Conservation (phyloP, 2,888 invertebrate species). For the Stomorhina lunata region DNA sequence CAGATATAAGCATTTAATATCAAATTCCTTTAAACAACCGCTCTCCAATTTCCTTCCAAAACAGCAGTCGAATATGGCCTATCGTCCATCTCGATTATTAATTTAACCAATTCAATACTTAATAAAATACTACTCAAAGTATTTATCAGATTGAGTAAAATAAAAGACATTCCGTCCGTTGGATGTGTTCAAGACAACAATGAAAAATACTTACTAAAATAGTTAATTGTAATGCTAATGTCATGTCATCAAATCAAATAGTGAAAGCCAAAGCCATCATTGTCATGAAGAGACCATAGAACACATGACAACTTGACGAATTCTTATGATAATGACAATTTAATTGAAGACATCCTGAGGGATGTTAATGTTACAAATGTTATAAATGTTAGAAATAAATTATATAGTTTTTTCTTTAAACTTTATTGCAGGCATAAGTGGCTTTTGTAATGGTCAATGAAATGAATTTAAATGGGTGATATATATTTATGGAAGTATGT, state of each 20-base stretch:
- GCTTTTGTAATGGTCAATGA: no score
- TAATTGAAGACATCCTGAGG: conserved; percentile 13
- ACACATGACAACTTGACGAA: not conserved
- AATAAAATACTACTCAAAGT: conserved; percentile 15
- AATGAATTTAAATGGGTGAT: no score
- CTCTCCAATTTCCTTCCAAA: not conserved
- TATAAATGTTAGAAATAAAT: not conserved
- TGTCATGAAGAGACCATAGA: not conserved
- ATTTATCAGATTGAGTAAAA: conserved; percentile 29
- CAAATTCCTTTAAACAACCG: not conserved
- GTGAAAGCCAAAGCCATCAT: not conserved
- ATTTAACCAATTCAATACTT: not conserved
- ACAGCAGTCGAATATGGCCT: no score
- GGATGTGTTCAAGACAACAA: not conserved
- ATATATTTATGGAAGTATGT: not conserved
- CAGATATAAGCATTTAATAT: not conserved
- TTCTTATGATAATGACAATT: conserved; percentile 12
- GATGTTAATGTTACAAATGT: not conserved
- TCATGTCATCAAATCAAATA: conserved; percentile 17
- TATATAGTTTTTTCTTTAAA: not conserved
- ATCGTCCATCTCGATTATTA: not conserved
- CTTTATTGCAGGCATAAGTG: no score
- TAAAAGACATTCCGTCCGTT: conserved; percentile 13
- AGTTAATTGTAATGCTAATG: no score
- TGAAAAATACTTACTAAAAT: no score